phyloP scores from a whole-genome alignment of 1,140 invertebrate species.

The Medauroidea extradentata region DNA sequence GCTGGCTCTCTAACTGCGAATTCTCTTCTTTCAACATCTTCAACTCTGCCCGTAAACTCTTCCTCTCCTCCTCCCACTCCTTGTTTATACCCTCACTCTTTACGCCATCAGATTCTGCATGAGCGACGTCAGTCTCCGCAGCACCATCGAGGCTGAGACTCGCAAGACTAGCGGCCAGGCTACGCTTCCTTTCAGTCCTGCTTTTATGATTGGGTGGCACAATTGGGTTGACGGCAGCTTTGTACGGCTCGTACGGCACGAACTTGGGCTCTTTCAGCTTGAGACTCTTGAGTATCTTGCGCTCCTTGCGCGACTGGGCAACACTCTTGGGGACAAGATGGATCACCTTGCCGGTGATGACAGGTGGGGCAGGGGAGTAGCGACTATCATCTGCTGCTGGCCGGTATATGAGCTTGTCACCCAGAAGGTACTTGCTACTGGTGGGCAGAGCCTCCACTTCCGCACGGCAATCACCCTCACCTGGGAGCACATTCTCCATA shows the following conservation, averaged over 20 bases:
- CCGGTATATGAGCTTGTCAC: slow-evolving; percentile 45
- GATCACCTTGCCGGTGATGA: slow-evolving; percentile 45
- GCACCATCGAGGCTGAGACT: too few species aligned
- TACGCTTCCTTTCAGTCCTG: slow-evolving; percentile 2
- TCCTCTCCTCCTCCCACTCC: slow-evolving; percentile 38
- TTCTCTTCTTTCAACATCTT: slow-evolving; percentile 56
- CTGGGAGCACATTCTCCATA: slow-evolving; percentile 44
- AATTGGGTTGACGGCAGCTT: slow-evolving; percentile 76
- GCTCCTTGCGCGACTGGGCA: slow-evolving; percentile 39
- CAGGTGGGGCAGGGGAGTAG: slow-evolving; percentile 37
- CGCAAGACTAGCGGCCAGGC: not conserved
- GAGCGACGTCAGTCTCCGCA: too few species aligned
- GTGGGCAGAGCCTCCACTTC: slow-evolving; percentile 28
- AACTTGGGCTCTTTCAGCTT: slow-evolving; percentile 76
- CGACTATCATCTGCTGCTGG: slow-evolving; percentile 46
- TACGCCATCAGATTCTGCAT: too few species aligned
- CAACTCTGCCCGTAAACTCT: slow-evolving; percentile 48
- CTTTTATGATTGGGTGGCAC: slow-evolving; percentile 48
- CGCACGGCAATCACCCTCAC: slow-evolving; percentile 5
- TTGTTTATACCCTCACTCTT: too few species aligned
- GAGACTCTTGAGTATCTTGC: slow-evolving; percentile 37
- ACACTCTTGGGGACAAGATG: slow-evolving; percentile 42
- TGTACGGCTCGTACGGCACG: slow-evolving; percentile 84
- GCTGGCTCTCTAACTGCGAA: slow-evolving; percentile 60
- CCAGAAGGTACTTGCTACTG: slow-evolving; percentile 13